Base-by-base conservation (phyloP, 2,888 invertebrate species). In the Sarcophaga variegata region DNA sequence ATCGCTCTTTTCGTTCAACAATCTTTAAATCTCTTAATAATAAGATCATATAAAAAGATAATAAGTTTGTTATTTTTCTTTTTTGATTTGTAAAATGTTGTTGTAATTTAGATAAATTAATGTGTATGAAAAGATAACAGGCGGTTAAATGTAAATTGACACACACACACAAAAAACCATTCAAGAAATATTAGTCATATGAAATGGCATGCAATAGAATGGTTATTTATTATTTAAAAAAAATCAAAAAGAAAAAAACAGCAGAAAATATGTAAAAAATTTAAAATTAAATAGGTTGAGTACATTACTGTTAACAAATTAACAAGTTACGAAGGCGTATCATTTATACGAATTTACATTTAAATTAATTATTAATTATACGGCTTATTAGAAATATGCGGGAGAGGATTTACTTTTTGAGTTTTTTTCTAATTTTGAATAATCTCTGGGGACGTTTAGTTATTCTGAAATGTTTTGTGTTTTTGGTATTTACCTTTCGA, bases 11-110 rank as follows among this genome's bases (percentile, higher is more conserved):
- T 69, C 37, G 37, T 37, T 83, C 78, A 84, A 81, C 83, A 87
- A 84, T 84, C 84, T 84, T 37, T 84, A 87, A 87, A 87, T 87
- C 87, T 87, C 87, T 87, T 87, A 87, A 87, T 87, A 87, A 87
- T 87, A 87, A 87, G 87, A 87, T 87, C 87, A 76, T 70, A 81
- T 76, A 63, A 49, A 78, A 62, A 75, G 87, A 87, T 87, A 78
- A 84, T 77, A 71, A 78, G 66, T 83, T 70, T 70, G 81, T 74
- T 87, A 84, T 87, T 69, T 77, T 81, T 83, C 74, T 37, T 37
- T 8, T 37, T 37, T 37, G 37, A 75, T 83, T 81, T 78, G 78
- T 67, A 81, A 75, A 84, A 87, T 87, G 83, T 84, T 87, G 81
- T 81, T 25, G 4, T 86, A 86, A 83, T 86, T 83, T 83, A 84